These are phyloP conservation scores for Hippocampus abdominalis DNA, from an alignment of 2,113 vertebrate species.

Conservation along the genomic window DNA sequence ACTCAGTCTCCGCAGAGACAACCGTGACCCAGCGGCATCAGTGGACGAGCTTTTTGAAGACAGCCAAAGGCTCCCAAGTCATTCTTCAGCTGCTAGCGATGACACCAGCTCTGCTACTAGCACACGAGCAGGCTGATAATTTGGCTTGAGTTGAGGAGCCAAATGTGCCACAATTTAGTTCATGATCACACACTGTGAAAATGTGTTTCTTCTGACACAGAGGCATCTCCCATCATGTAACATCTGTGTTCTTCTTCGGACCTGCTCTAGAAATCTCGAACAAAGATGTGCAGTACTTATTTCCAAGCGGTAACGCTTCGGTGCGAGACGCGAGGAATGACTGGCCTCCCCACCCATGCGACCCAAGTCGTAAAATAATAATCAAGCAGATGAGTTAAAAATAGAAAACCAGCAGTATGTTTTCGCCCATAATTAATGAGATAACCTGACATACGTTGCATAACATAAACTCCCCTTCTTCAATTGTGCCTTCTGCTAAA, in stretches of 20 bases:
- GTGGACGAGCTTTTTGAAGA: constrained; percentile 60
- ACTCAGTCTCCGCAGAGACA: constrained; percentile 35
- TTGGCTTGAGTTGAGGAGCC: not conserved
- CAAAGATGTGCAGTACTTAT: not conserved
- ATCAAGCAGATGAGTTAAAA: not conserved
- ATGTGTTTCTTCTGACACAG: not conserved
- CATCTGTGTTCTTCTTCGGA: not conserved
- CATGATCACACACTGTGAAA: not conserved
- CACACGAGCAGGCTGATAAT: no score
- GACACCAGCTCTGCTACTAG: not conserved
- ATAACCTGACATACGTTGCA: constrained; percentile 16
- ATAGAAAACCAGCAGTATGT: constrained; percentile 5
- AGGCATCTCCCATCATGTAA: not conserved
- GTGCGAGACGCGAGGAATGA: not conserved
- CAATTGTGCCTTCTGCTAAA: not conserved
- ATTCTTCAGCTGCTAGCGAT: constrained; percentile 35
- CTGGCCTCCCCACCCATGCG: not conserved
- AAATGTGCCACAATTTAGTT: not conserved
- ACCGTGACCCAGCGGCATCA: constrained; percentile 54
- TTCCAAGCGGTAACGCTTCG: not conserved
- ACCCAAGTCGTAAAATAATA: not conserved
- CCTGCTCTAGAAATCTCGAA: not conserved
- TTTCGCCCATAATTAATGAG: constrained; percentile 14
- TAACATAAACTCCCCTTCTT: constrained; percentile 10
- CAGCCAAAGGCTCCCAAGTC: constrained; percentile 20